phyloP scores from a whole-genome alignment of 2,797 vertebrate species.

The Alfaro cultratus region DNA sequence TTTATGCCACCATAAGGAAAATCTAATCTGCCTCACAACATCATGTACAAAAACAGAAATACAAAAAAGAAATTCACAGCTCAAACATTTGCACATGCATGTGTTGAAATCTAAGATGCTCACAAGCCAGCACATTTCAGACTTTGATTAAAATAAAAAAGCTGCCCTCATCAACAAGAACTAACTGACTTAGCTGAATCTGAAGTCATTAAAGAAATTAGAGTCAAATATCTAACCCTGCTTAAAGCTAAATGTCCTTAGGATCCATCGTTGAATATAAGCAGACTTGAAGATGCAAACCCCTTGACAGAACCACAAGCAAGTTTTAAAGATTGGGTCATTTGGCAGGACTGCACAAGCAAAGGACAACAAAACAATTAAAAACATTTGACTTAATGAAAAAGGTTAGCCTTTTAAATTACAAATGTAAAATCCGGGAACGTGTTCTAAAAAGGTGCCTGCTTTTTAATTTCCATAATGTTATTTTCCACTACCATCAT shows the following conservation, averaged over 20 bases:
- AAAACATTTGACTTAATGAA: slow-evolving; percentile 38
- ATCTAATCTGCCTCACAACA: not conserved
- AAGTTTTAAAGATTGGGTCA: slow-evolving; percentile 53
- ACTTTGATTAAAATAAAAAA: slow-evolving; percentile 31
- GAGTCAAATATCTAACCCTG: slow-evolving; percentile 46
- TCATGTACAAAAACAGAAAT: slow-evolving; percentile 5
- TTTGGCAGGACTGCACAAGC: slow-evolving; percentile 58
- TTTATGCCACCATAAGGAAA: not conserved
- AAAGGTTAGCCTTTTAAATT: slow-evolving; percentile 30
- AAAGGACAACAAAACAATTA: slow-evolving; percentile 48
- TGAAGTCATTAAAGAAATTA: slow-evolving; percentile 48
- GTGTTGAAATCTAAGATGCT: slow-evolving; percentile 3
- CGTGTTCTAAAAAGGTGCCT: slow-evolving; percentile 10
- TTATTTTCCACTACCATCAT: slow-evolving; percentile 17
- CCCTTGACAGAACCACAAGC: slow-evolving; percentile 35
- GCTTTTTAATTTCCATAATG: slow-evolving; percentile 20
- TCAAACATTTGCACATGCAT: slow-evolving; percentile 11
- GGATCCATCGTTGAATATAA: slow-evolving; percentile 26
- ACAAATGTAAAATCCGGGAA: not conserved
- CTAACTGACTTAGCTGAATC: slow-evolving; percentile 25
- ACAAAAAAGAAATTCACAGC: not conserved
- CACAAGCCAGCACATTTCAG: slow-evolving; percentile 21
- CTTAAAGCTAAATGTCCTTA: slow-evolving; percentile 37
- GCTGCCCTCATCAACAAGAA: slow-evolving; percentile 40
- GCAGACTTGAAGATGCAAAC: slow-evolving; percentile 16